These are phyloP conservation scores for Trichacis sp. DNA, from an alignment of 2,888 invertebrate species.

Conservation along the genomic window DNA sequence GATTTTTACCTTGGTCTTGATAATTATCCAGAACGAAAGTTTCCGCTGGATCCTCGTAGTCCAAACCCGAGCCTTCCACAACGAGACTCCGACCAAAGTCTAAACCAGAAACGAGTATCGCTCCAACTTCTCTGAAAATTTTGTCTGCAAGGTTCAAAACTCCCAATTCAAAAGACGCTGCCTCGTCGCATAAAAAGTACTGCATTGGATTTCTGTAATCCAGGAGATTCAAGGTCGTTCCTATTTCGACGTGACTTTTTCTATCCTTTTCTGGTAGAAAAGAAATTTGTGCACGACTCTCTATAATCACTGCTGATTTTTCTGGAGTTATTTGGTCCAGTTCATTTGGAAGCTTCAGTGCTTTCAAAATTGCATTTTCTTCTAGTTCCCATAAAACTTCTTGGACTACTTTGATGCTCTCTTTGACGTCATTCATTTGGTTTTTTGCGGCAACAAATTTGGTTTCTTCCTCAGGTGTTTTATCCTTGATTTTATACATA, in stretches of 20 bases:
- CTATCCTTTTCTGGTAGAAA: constrained; percentile 9
- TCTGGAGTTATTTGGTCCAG: constrained; percentile 76
- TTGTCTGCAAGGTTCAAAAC: constrained; percentile 68
- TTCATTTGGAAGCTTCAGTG: constrained; percentile 78
- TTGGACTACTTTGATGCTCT: constrained; percentile 76
- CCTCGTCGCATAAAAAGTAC: constrained; percentile 77
- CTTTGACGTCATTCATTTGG: constrained; percentile 72
- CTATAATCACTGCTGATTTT: constrained; percentile 37
- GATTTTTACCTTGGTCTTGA: constrained; percentile 71
- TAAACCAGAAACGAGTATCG: constrained; percentile 75
- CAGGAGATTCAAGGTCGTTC: constrained; percentile 70
- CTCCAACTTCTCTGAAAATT: constrained; percentile 70
- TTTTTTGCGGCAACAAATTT: constrained; percentile 72
- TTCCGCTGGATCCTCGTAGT: constrained; percentile 72
- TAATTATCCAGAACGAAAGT: constrained; percentile 75
- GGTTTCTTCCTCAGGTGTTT: constrained; percentile 61
- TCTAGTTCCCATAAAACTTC: constrained; percentile 79
- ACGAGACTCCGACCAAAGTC: constrained; percentile 83
- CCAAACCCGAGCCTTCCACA: constrained; percentile 79
- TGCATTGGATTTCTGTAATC: constrained; percentile 73
- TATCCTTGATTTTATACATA: constrained; percentile 27
- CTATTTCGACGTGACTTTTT: constrained; percentile 72
- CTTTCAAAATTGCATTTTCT: constrained; percentile 75
- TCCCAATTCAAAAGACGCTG: constrained; percentile 79
- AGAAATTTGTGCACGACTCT: constrained; percentile 41